Base-by-base conservation (phyloP, 2,797 vertebrate species). In the Macrochelys suwanniensis region DNA sequence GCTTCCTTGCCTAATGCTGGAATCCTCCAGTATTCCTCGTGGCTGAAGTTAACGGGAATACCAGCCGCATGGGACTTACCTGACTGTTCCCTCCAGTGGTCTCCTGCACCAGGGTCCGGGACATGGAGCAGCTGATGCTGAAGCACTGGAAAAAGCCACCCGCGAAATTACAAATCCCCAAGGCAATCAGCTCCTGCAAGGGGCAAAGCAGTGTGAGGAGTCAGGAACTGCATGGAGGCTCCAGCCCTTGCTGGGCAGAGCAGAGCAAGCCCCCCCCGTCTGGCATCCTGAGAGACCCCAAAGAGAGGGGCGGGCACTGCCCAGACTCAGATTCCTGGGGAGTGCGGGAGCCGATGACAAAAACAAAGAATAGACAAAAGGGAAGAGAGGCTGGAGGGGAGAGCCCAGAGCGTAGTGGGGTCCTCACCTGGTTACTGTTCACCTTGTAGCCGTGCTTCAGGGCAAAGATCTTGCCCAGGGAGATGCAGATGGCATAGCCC, bases 371-470 rank as follows among this genome's bases (percentile, higher is more conserved):
- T 21, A 54, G n/a, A 26, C 31, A 42, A 51, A 19, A 4, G 47
- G 42, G 59, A 49, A 80, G 28, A 76, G 26, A 54, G 51, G 76
- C 26, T 51, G 54, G 80, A 45, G 31, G n/a, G 7, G 76, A 33
- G 49, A 28, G 93, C 2, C 5, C 84, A 81, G 42, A 1, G 0
- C 0, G 33, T 5, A 81, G 45, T 15, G 37, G 65, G 51, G 0
- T 79, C 2, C 81, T 97, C 92, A 98, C 98, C 99, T 99, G 99
- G 97, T 99, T 99, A 97, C 99, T 99, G 97, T 99, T 99, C 95
- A 99, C 99, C 84, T 98, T 99, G 98, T 99, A 99, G 92, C 99
- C 99, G 2, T 99, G 99, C 96, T 99, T 99, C 25, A 99, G 97
- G 25, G 99, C 99, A 54, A 99, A 99, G 97, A 99, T 99, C 97